These are phyloP conservation scores for Myripristis jacobus DNA, from an alignment of 2,797 vertebrate genomes.

Conservation along the genomic window DNA sequence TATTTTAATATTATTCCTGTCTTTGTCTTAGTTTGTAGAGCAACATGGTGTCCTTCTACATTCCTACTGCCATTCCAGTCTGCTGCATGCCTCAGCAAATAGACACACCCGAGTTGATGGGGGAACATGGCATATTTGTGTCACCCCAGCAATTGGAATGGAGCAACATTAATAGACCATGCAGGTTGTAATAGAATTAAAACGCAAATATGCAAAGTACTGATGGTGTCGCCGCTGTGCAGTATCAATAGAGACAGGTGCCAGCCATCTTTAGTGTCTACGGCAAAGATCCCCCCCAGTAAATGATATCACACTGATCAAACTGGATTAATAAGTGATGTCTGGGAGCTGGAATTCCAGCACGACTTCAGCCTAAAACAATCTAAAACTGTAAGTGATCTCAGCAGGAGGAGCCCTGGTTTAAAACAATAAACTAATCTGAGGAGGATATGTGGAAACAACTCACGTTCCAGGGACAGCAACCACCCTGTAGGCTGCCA, in stretches of 20 bases:
- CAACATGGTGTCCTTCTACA: neutral
- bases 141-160: conserved; percentile 77
- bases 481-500: conserved; percentile 42
- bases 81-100: conserved; percentile 20
- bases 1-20: conserved; percentile 10
- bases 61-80: neutral
- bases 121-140: conserved; percentile 75
- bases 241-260: conserved; percentile 80
- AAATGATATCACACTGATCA: conserved; percentile 75
- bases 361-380: conserved; percentile 58
- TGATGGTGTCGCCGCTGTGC: conserved; percentile 50
- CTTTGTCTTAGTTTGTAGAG: conserved; percentile 8
- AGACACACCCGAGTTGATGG: conserved; percentile 44
- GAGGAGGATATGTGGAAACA: conserved; percentile 36
- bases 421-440: conserved; percentile 70
- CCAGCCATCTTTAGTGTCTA: conserved; percentile 82
- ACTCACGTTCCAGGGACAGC: conserved; percentile 34
- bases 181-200: conserved; percentile 78
- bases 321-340: conserved; percentile 75
- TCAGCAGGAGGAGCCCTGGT: conserved; percentile 69
- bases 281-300: conserved; percentile 72
- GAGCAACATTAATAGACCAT: conserved; percentile 82
- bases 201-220: conserved; percentile 78
- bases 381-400: conserved; percentile 74
- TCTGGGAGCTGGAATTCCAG: conserved; percentile 71